A percentile compares a stretch with the other conserved stretches of the same genome.
These are phyloP conservation scores for Sebastolobus altivelis DNA, from an alignment of 2,797 vertebrate genomes.

Conservation along the genomic window DNA sequence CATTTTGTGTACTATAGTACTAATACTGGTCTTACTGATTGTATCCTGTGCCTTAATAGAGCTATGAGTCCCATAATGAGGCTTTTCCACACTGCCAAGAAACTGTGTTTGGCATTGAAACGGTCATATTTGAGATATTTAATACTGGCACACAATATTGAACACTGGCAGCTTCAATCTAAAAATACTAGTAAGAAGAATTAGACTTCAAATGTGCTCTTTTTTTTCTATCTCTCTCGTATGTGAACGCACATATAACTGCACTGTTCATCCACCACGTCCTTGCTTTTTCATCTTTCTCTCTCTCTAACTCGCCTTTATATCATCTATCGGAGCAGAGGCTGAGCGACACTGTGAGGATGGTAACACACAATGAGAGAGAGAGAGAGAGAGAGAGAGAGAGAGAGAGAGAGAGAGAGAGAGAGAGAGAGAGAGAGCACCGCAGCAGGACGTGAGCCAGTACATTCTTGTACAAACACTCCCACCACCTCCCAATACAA, in stretches of 20 bases:
- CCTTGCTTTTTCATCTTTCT: constrained; percentile 20
- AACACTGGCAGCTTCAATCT: constrained; percentile 29
- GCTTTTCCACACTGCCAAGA: constrained; percentile 28
- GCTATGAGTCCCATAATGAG: constrained; percentile 21
- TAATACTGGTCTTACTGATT: too few relatives aligned
- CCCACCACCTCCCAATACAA: constrained; percentile 16
- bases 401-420: constrained; percentile 1
- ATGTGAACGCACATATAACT: constrained; percentile 21
- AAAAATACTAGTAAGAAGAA: constrained; percentile 34
- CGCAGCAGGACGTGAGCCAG: constrained; percentile 40
- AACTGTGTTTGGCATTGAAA: constrained; percentile 34
- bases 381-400: constrained; percentile 5
- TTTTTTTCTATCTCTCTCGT: not conserved
- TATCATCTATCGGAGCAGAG: constrained; percentile 36
- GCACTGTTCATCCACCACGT: constrained; percentile 6
- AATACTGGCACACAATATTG: constrained; percentile 30
- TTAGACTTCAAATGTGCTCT: constrained; percentile 32
- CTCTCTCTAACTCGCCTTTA: constrained; percentile 18
- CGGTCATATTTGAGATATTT: constrained; percentile 34
- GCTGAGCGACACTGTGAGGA: constrained; percentile 27
- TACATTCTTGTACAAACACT: constrained; percentile 28
- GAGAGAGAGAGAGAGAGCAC: constrained; percentile 8
- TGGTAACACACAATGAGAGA: constrained; percentile 9
- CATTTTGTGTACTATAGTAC: too few relatives aligned
- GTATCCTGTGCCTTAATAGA: not conserved